Base-by-base conservation (phyloP, 2,888 invertebrate species). In the Lissonota sp. region DNA sequence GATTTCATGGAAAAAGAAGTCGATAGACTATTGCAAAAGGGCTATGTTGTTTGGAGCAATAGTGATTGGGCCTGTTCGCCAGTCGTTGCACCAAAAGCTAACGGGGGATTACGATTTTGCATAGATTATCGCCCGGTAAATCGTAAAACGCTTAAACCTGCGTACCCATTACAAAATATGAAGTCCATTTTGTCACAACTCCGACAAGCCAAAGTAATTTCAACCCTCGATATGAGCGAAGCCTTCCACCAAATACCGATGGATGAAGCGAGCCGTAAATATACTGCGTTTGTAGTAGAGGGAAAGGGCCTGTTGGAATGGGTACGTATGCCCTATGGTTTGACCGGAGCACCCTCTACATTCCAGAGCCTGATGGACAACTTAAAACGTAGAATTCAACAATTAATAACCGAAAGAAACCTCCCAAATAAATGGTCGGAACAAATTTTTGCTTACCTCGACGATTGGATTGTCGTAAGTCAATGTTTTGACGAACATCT, bases 161-260 rank as follows among this genome's bases (percentile, higher is more conserved):
- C 80, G 0, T 80, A 83, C 37, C 83, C 75, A 0, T 55, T 83
- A 14, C 83, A 66, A 14, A 26, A 82, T 4, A 82, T 82, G 82
- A 63, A 60, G 6, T 80, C 82, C 0, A 80, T 82, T 8, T 58
- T 80, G 42, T 79, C 76, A 6, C 81, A 82, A 70, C 42, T 82
- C 7, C 67, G 75, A 40, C 40, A 76, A 6, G 80, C 76, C 0
- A 79, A 73, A 53, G 53, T 73, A 8, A 74, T 79, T 16, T 79
- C 80, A 37, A 71, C 80, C 4, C 51, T 80, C 5, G 75, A 75
- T 10, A 49, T 49, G n/a, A 49, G 49, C n/a, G 83, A 81, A 42
- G 80, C 78, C 26, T 83, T 83, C 46, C 78, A 83, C 26, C 80
- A 80, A 40, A 80, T 83, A 7, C 83, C 80, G 4, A 80, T 80